Conservation (phyloP, 2,888 invertebrate species). For the Agrypnus murinus region DNA sequence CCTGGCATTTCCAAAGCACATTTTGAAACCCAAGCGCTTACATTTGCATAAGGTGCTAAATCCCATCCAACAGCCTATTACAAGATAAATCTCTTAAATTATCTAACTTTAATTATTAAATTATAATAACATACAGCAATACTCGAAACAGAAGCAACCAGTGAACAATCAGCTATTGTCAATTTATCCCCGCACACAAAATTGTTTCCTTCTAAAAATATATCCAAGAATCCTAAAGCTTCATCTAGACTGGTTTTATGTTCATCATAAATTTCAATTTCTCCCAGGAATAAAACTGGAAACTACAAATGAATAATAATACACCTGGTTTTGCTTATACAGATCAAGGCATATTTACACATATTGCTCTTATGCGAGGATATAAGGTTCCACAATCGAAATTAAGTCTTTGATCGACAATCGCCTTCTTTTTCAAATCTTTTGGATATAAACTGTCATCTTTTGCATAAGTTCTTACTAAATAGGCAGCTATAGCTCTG, state of each 20-base stretch:
- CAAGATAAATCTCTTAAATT: neutral
- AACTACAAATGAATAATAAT: constrained; percentile 70
- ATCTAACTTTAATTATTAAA: constrained; percentile 31
- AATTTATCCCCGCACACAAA: constrained; percentile 78
- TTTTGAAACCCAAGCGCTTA: constrained; percentile 76
- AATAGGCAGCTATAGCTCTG: constrained; percentile 78
- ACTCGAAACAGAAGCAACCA: constrained; percentile 75
- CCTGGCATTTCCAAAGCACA: constrained; percentile 75
- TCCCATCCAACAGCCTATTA: constrained; percentile 77
- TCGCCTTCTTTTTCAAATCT: constrained; percentile 74
- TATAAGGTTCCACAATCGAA: constrained; percentile 79
- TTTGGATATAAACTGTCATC: constrained; percentile 77
- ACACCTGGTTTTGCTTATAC: no score
- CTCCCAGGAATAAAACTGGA: constrained; percentile 76
- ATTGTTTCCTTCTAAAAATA: constrained; percentile 74
- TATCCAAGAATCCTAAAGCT: constrained; percentile 76
- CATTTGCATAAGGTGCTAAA: constrained; percentile 74
- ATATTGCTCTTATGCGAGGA: constrained; percentile 77
- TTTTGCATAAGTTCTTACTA: constrained; percentile 77
- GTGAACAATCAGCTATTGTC: constrained; percentile 79
- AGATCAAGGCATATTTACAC: constrained; percentile 76
- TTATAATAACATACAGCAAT: constrained; percentile 72
- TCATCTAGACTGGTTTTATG: constrained; percentile 75
- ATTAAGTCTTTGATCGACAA: constrained; percentile 77
- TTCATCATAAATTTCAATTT: constrained; percentile 73